phyloP scores from a whole-genome alignment of 2,888 invertebrate species.

The Venustoraphidia nigricollis region DNA sequence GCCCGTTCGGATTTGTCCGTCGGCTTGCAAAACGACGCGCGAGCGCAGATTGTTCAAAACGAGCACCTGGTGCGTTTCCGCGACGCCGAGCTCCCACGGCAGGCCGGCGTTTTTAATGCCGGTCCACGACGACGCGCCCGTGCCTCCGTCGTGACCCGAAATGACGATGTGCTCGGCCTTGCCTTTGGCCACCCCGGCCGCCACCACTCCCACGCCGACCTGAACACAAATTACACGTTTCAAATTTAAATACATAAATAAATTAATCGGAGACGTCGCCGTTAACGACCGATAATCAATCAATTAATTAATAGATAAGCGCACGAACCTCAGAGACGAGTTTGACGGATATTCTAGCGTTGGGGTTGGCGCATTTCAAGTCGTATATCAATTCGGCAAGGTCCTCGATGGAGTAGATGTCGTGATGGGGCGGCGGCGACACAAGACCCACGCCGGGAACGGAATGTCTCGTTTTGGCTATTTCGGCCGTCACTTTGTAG shows the following conservation, averaged over 20 bases:
- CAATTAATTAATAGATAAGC: not conserved
- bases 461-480: constrained; percentile 89
- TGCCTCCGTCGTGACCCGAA: constrained; percentile 98
- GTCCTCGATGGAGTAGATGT: constrained; percentile 99
- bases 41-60: constrained; percentile 86
- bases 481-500: constrained; percentile 66
- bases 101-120: constrained; percentile 96
- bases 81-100: constrained; percentile 96
- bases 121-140: constrained; percentile 98
- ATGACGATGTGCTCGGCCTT: constrained; percentile 98
- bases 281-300: too few species aligned
- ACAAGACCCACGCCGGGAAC: constrained; percentile 95
- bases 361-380: constrained; percentile 92
- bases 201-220: constrained; percentile 96
- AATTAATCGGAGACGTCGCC: not conserved
- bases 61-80: constrained; percentile 96
- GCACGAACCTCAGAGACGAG: constrained; percentile 71
- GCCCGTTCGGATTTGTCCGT: constrained; percentile 88
- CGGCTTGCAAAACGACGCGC: constrained; percentile 89
- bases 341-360: constrained; percentile 91
- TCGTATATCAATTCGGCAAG: constrained; percentile 96
- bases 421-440: constrained; percentile 98
- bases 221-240: constrained; percentile 2
- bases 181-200: constrained; percentile 97
- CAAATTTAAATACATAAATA: not conserved